Conservation (phyloP, 2,113 vertebrate species). For the Dicentrarchus labrax region DNA sequence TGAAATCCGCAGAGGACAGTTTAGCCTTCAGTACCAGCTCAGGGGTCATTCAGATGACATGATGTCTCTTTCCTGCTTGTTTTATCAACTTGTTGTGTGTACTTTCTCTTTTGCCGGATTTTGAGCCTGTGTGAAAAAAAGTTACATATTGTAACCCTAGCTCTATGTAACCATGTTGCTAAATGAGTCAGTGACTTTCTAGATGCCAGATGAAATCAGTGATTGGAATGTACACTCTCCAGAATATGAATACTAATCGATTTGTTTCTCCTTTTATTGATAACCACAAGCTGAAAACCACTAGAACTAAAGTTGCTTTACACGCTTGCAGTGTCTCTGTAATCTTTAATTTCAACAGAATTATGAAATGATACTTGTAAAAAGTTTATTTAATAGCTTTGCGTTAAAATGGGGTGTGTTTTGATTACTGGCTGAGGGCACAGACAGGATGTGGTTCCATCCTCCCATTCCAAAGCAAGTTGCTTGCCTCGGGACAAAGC, state of each 20-base stretch:
- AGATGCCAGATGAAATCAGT: no score
- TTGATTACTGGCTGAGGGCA: constrained; percentile 15
- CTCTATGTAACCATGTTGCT: no score
- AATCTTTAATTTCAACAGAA: background rate
- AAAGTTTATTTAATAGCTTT: constrained; percentile 16
- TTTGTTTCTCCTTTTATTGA: background rate
- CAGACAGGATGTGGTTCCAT: constrained; percentile 21
- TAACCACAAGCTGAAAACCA: background rate
- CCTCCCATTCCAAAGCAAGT: constrained; percentile 25
- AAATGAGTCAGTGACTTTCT: no score
- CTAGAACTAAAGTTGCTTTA: no score
- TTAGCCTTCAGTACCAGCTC: no score
- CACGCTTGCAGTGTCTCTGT: background rate
- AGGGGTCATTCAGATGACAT: no score
- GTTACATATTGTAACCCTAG: no score
- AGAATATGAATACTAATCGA: background rate
- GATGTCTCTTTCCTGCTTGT: no score
- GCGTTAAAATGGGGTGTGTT: constrained; percentile 12
- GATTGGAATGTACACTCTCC: background rate
- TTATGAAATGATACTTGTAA: constrained; percentile 1
- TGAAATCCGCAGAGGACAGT: no score
- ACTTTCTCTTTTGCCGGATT: no score
- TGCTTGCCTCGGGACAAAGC: constrained; percentile 35
- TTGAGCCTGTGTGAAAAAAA: no score
- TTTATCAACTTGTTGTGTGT: no score